phyloP scores from a whole-genome alignment of 2,888 invertebrate genomes.

The Chloroclysta siterata region DNA sequence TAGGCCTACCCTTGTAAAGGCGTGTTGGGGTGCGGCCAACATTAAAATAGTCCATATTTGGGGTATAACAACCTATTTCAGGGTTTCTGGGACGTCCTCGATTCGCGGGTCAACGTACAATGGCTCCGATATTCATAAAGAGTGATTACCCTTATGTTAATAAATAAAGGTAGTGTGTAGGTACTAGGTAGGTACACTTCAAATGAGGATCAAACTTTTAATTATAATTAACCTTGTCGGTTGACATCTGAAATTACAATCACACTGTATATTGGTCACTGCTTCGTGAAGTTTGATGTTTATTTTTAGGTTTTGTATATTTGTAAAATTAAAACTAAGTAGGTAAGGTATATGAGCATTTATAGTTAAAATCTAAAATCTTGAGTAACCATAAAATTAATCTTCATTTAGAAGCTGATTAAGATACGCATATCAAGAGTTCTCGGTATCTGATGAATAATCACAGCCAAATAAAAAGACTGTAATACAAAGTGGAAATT shows the following conservation, averaged over 20 bases:
- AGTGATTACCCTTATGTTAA: conserved; percentile 41
- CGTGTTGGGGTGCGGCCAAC: conserved; percentile 54
- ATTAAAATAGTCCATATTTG: conserved; percentile 42
- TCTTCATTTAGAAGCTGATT: conserved; percentile 14
- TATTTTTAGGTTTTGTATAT: background rate
- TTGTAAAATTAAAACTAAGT: too few relatives aligned
- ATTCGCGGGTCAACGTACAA: conserved; percentile 55
- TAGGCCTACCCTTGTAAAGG: conserved; percentile 41
- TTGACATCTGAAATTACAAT: too few relatives aligned
- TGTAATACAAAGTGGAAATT: conserved; percentile 40
- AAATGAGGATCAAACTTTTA: conserved; percentile 17
- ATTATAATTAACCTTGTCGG: background rate
- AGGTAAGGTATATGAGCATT: background rate
- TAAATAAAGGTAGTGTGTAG: background rate
- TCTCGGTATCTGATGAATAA: conserved; percentile 46
- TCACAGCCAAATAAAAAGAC: conserved; percentile 47
- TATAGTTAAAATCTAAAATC: background rate
- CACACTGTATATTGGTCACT: too few relatives aligned
- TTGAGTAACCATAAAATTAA: background rate
- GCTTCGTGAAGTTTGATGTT: too few relatives aligned
- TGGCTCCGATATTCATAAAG: conserved; percentile 45
- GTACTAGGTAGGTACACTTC: background rate
- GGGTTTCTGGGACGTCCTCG: conserved; percentile 59
- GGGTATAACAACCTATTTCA: conserved; percentile 51
- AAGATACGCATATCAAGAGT: conserved; percentile 34